Evolutionary conservation across 2,888 invertebrate genomes (phyloP).

Genomic region (Lysandra bellargus): DNA sequence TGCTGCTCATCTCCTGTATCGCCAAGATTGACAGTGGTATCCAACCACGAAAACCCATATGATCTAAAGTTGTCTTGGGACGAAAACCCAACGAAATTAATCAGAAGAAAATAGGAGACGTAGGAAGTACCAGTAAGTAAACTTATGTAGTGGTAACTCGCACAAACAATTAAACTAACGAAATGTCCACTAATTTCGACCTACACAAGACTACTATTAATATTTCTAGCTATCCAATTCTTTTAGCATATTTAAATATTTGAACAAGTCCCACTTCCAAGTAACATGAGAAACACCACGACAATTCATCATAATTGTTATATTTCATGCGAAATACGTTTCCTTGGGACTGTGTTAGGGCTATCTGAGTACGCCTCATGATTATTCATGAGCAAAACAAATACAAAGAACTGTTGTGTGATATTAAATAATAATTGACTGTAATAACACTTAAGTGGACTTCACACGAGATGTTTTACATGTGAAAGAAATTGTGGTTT

Average conservation of each 20-base stretch:
- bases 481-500: neutral
- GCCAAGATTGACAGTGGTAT: too few relatives aligned
- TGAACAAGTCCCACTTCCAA: neutral
- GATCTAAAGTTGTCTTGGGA: too few relatives aligned
- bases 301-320: slow-evolving; percentile 21
- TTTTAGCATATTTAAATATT: neutral
- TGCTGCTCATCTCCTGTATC: too few relatives aligned
- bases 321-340: slow-evolving; percentile 20
- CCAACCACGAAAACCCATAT: too few relatives aligned
- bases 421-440: slow-evolving; percentile 30
- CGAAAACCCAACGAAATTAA: too few relatives aligned
- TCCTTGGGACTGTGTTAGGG: neutral
- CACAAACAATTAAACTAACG: too few relatives aligned
- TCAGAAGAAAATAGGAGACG: too few relatives aligned
- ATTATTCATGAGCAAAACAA: slow-evolving; percentile 27
- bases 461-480: slow-evolving; percentile 11
- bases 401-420: slow-evolving; percentile 24
- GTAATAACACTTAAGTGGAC: slow-evolving; percentile 21
- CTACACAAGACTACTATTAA: neutral
- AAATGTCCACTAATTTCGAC: neutral
- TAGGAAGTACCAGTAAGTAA: too few relatives aligned
- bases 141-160: too few relatives aligned
- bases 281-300: slow-evolving; percentile 1
- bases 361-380: slow-evolving; percentile 22
- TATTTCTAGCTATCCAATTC: neutral